Percentiles rank a stretch among this genome's conserved stretches.
These are phyloP conservation scores for Poeciliopsis presidionis DNA, from an alignment of 2,797 vertebrate species.

Conservation along the genomic window DNA sequence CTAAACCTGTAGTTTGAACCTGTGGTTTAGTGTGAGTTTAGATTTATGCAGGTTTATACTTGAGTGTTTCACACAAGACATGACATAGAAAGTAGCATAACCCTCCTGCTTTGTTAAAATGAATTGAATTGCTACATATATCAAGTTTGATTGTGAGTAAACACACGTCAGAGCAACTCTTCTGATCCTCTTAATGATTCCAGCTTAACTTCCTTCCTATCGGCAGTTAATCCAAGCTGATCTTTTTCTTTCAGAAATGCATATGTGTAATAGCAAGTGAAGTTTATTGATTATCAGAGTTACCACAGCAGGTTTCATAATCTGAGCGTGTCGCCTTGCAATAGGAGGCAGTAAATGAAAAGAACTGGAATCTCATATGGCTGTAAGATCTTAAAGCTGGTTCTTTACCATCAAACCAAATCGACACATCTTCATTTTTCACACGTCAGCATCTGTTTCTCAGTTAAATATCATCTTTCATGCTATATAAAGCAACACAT, in stretches of 20 bases:
- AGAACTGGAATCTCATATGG: not conserved
- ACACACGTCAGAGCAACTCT: constrained; percentile 12
- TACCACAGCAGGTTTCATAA: not conserved
- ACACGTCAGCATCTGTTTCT: not conserved
- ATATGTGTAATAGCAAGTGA: not conserved
- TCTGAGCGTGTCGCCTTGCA: not conserved
- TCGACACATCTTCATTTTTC: not conserved
- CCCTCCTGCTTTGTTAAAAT: not conserved
- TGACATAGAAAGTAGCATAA: not conserved
- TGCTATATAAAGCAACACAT: not conserved
- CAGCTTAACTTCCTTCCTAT: constrained; percentile 19
- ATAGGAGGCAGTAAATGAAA: not conserved
- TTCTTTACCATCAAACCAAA: not conserved
- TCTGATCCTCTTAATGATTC: constrained; percentile 34
- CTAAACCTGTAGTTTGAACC: not conserved
- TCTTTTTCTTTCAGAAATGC: not conserved
- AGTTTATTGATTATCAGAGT: not conserved
- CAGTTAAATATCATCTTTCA: not conserved
- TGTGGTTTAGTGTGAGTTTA: too few relatives aligned
- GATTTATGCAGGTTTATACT: not conserved
- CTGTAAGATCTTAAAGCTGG: not conserved
- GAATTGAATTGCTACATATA: not conserved
- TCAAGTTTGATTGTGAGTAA: not conserved
- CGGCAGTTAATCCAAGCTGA: not conserved
- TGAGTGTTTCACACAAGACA: not conserved